Evolutionary conservation across 1,140 invertebrate genomes (phyloP).

Genomic region (Sipha flava): DNA sequence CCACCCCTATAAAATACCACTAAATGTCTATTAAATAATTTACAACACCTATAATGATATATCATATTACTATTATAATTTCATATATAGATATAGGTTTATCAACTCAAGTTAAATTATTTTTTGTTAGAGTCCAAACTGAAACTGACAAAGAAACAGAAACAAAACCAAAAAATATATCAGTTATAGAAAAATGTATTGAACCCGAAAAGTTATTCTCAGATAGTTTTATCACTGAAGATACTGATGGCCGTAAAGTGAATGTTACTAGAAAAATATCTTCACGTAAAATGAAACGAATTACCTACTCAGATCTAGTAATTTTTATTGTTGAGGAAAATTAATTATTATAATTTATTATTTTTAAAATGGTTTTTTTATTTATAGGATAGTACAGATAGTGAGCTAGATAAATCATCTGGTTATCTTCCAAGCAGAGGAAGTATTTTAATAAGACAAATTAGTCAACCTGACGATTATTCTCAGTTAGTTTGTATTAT

Average conservation of each 20-base stretch:
- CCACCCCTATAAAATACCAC: no score
- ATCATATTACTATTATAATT: no score
- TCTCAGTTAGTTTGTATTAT: background rate
- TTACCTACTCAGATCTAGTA: background rate
- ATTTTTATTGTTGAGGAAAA: background rate
- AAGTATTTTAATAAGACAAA: background rate
- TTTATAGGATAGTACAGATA: background rate
- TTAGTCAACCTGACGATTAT: background rate
- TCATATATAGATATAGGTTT: no score
- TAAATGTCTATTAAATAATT: no score
- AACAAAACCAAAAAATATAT: background rate
- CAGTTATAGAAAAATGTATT: background rate
- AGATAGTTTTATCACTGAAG: background rate
- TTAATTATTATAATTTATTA: background rate
- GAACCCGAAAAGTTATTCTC: background rate
- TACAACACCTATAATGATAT: no score
- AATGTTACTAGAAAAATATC: constrained; percentile 19
- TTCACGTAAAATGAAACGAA: background rate
- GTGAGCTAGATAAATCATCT: background rate
- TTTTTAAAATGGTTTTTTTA: no score
- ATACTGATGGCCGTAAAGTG: background rate
- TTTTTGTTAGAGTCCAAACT: background rate
- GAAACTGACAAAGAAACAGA: background rate
- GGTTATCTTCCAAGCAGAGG: background rate
- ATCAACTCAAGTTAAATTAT: no score